Conservation (phyloP, 2,797 vertebrate species). For the Myotis pilosus region DNA sequence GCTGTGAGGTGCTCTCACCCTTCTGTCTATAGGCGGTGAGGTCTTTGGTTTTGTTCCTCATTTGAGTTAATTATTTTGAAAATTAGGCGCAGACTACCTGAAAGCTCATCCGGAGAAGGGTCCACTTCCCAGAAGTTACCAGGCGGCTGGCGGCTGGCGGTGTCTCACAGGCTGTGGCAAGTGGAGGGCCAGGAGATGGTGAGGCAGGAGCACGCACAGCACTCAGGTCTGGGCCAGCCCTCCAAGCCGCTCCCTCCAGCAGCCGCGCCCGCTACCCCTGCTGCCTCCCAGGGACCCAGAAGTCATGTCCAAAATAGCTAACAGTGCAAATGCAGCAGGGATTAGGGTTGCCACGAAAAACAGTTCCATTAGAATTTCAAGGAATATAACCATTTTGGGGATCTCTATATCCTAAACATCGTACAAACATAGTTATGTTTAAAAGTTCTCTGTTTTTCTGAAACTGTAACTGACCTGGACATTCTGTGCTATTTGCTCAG, state of each 20-base stretch:
- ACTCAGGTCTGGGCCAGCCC: rapidly evolving
- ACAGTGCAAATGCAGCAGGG: neutral
- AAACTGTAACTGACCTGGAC: neutral
- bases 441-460: neutral
- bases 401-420: neutral
- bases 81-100: slow-evolving; percentile 46
- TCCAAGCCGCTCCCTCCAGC: neutral
- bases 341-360: neutral
- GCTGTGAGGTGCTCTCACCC: neutral
- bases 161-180: neutral
- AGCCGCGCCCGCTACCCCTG: rapidly evolving
- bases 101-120: slow-evolving; percentile 54
- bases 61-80: slow-evolving; percentile 50
- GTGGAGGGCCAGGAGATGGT: rapidly evolving
- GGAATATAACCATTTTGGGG: neutral
- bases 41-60: slow-evolving; percentile 47
- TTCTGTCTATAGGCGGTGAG: neutral
- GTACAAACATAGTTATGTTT: neutral
- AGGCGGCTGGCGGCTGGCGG: neutral
- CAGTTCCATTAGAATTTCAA: neutral
- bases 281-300: neutral
- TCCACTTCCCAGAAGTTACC: neutral
- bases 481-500: neutral
- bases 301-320: neutral
- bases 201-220: neutral